Evolutionary conservation across 2,113 vertebrate species (phyloP).

Genomic region (Anoura caudifer): DNA sequence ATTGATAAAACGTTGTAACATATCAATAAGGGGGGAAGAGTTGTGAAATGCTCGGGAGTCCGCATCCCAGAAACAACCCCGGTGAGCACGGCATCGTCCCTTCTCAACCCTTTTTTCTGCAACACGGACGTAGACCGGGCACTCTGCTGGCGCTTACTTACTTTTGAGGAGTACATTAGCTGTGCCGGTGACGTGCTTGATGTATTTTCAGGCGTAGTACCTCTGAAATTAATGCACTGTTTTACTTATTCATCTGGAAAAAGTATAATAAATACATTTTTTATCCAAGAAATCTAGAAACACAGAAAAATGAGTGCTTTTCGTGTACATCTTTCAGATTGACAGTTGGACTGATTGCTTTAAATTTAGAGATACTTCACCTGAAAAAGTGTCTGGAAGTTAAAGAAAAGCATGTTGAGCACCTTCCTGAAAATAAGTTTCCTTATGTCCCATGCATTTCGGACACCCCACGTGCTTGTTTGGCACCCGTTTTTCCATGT

Average conservation of each 20-base stretch:
- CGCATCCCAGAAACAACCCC: not conserved
- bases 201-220: not conserved
- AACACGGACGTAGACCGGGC: rapidly evolving
- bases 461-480: rapidly evolving
- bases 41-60: too few species aligned
- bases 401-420: not conserved
- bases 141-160: not conserved
- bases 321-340: not conserved
- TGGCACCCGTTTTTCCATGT: not conserved
- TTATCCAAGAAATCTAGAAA: not conserved
- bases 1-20: not conserved
- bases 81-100: rapidly evolving
- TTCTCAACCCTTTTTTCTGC: not conserved
- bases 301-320: not conserved
- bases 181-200: not conserved
- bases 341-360: not conserved
- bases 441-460: not conserved
- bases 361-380: not conserved
- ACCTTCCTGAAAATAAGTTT: not conserved
- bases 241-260: not conserved
- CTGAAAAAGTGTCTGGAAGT: not conserved
- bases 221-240: not conserved
- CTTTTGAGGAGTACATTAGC: not conserved
- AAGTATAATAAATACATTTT: not conserved
- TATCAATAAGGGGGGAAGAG: not conserved